Evolutionary conservation across 2,888 invertebrate genomes (phyloP).

Genomic region (Zele albiditarsus): DNA sequence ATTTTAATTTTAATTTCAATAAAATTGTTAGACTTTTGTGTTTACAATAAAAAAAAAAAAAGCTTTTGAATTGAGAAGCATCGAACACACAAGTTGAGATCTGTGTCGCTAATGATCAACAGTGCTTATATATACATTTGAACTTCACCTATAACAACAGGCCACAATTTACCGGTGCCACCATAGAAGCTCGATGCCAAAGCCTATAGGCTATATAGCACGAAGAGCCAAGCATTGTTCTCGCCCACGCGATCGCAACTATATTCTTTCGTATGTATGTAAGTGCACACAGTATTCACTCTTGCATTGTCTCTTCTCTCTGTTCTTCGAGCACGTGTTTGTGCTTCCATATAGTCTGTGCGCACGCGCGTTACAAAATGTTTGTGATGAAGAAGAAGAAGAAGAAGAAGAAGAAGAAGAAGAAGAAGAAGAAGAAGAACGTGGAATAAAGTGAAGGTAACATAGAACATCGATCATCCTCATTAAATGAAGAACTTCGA

Average conservation of each 20-base stretch:
- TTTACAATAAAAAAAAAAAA: neutral
- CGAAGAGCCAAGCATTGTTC: constrained; percentile 38
- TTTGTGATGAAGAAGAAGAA: neutral
- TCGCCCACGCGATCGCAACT: constrained; percentile 39
- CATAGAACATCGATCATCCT: constrained; percentile 41
- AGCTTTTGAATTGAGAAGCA: neutral
- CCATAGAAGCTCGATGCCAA: constrained; percentile 14
- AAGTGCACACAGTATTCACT: neutral
- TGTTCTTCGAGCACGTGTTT: constrained; percentile 38
- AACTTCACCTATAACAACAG: constrained; percentile 16
- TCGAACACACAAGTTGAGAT: constrained; percentile 15
- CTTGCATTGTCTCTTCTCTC: neutral
- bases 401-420: neutral
- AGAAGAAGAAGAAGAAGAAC: neutral
- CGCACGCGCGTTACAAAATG: neutral
- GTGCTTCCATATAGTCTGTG: neutral
- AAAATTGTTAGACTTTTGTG: too few relatives aligned
- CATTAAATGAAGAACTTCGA: constrained; percentile 38
- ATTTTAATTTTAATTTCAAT: too few relatives aligned
- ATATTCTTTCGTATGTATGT: neutral
- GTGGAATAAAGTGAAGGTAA: neutral
- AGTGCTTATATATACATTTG: constrained; percentile 52
- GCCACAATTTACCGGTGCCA: constrained; percentile 32
- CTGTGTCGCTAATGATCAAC: constrained; percentile 51
- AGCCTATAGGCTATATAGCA: neutral